Evolutionary conservation across 2,113 vertebrate species (phyloP).

Genomic region (Corydoras maculifer): DNA sequence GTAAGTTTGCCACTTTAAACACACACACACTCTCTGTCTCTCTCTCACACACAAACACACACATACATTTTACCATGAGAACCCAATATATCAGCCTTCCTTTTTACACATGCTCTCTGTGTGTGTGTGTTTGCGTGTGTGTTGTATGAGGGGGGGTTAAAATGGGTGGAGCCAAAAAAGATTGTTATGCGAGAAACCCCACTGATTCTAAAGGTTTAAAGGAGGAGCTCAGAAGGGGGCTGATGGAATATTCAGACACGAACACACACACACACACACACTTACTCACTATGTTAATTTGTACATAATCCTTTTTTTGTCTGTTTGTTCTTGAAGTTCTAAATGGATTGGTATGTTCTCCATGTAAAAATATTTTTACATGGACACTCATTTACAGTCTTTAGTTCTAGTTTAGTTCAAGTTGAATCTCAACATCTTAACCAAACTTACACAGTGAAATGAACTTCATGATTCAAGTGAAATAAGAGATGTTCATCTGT

Average conservation of each 20-base stretch:
- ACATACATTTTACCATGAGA: constrained; percentile 28
- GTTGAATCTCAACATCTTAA: too few relatives aligned
- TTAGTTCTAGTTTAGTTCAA: too few relatives aligned
- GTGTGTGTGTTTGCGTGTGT: constrained; percentile 17
- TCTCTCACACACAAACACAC: constrained; percentile 19
- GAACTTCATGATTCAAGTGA: too few relatives aligned
- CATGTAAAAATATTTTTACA: too few relatives aligned
- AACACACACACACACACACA: constrained; percentile 21
- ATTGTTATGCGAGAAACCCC: constrained; percentile 43
- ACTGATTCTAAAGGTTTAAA: constrained; percentile 22
- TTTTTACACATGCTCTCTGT: background rate
- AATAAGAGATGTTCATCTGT: too few relatives aligned
- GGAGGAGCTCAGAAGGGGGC: constrained; percentile 36
- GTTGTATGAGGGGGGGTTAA: constrained; percentile 13
- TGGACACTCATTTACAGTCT: too few relatives aligned
- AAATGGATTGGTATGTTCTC: too few relatives aligned
- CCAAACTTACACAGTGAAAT: too few relatives aligned
- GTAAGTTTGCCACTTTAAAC: constrained; percentile 35
- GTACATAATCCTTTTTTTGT: too few relatives aligned
- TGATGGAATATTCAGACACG: constrained; percentile 44
- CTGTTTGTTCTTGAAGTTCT: too few relatives aligned
- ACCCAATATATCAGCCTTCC: constrained; percentile 29
- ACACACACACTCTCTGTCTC: constrained; percentile 30
- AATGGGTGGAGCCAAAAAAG: constrained; percentile 20
- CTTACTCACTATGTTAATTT: background rate